Evolutionary conservation across 2,888 invertebrate species (phyloP), one percentile per base, ranked within the genome.

Genomic region (Aphidius colemani): DNA sequence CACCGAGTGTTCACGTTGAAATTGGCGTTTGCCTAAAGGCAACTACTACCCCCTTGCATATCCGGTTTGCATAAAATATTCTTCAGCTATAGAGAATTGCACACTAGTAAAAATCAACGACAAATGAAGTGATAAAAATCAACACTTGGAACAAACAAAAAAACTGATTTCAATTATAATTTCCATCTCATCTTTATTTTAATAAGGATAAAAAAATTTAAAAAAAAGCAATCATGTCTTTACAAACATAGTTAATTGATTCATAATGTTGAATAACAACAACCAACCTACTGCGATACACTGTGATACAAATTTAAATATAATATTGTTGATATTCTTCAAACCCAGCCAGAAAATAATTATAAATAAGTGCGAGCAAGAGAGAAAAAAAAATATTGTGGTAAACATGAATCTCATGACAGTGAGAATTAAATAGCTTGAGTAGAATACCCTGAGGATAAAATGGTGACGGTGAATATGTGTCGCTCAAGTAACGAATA

Each of bases 21-120:
- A 67, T 71, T 70, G 69, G 69, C 63, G 69, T 69, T 48, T 48
- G 48, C 66, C 63, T 66, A 64, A 30, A 43, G 13, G 13, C 48
- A 8, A 13, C 1, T 7, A 30, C 30, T 2, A 30, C 30, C 30
- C 30, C 30, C 30, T 30, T 68, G 67, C 69, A 63, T 63, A 66
- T 66, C 69, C 66, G 66, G 71, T 75, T 74, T 74, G 70, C 75
- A 73, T 74, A 74, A 75, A 73, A 75, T 75, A 74, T 75, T 75
- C 69, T 69, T 67, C 63, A 66, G 59, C 18, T 9, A n/a, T n/a
- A 65, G 65, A 67, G 66, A 67, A 67, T 67, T 64, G 69, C 69
- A 10, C 13, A 13, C 10, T 13, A 11, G 11, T 48, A 7, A 48
- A 48, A 13, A 7, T 48, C 6, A 7, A 48, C 11, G 48, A 30